Percentiles rank a stretch among this genome's conserved stretches.
These are phyloP conservation scores for Ciconia nigra DNA, from an alignment of 2,797 vertebrate species.

Conservation along the genomic window DNA sequence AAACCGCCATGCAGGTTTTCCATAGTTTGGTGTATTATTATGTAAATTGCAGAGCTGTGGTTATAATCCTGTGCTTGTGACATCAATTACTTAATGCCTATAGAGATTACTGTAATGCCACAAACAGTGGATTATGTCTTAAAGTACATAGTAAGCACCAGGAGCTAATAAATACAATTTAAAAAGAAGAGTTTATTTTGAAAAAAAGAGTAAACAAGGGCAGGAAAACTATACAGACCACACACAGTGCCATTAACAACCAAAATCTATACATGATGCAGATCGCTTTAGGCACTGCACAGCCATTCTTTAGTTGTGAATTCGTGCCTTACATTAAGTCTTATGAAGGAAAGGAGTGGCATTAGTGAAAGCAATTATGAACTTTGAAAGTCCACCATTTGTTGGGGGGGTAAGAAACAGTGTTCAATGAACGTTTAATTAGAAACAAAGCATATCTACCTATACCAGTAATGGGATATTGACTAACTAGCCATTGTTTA, in stretches of 20 bases:
- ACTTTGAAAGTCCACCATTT: slow-evolving; percentile 1
- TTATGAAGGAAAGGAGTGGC: neutral
- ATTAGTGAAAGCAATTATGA: slow-evolving; percentile 31
- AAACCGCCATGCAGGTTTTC: slow-evolving; percentile 7
- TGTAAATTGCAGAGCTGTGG: slow-evolving; percentile 49
- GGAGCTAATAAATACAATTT: slow-evolving; percentile 35
- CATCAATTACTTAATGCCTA: slow-evolving; percentile 60
- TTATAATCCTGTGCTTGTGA: slow-evolving; percentile 57
- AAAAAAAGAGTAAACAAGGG: slow-evolving; percentile 12
- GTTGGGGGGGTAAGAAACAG: neutral
- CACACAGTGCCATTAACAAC: slow-evolving; percentile 1
- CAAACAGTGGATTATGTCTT: slow-evolving; percentile 40
- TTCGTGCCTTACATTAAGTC: neutral
- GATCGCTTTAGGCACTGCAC: neutral
- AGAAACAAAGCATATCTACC: slow-evolving; percentile 59
- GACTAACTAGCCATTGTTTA: slow-evolving; percentile 42
- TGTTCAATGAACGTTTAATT: slow-evolving; percentile 56
- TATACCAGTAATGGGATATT: slow-evolving; percentile 61
- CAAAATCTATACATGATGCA: neutral
- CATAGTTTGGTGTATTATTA: slow-evolving; percentile 38
- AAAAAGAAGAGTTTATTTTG: neutral
- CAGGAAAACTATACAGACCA: neutral
- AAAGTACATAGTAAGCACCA: slow-evolving; percentile 33
- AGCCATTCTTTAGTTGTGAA: neutral
- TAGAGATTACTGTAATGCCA: slow-evolving; percentile 48